Conservation (phyloP, 2,888 invertebrate genomes). For the Tenthredo scrophulariae region DNA sequence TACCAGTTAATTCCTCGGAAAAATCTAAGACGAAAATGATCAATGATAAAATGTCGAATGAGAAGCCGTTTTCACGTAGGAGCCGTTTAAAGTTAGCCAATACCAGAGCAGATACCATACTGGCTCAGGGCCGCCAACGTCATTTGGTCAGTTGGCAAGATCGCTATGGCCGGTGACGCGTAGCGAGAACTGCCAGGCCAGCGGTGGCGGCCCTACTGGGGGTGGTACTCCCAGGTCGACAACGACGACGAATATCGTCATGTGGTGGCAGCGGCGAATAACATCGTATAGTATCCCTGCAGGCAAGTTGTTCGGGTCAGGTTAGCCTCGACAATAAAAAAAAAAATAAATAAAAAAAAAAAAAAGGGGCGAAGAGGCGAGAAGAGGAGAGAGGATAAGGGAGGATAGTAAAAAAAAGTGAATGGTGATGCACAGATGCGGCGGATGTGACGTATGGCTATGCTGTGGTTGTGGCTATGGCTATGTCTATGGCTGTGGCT, state of each 20-base stretch:
- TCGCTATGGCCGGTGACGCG: no score
- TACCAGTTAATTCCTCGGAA: no score
- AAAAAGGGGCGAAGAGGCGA: constrained; percentile 46
- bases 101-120: no score
- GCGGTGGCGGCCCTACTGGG: no score
- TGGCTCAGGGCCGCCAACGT: no score
- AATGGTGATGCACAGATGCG: constrained; percentile 75
- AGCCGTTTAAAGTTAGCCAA: no score
- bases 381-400: background rate
- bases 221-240: background rate
- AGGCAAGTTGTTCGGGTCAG: background rate
- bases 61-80: no score
- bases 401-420: constrained; percentile 59
- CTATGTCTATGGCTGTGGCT: background rate
- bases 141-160: no score
- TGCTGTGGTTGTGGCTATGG: constrained; percentile 25
- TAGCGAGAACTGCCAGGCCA: no score
- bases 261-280: constrained; percentile 45
- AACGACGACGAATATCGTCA: constrained; percentile 44
- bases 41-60: no score
- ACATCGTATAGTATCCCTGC: background rate
- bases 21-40: no score
- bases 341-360: no score
- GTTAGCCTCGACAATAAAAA: constrained; percentile 11
- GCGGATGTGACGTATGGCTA: constrained; percentile 71